Conservation (phyloP, 2,888 invertebrate genomes). For the Epirrhoe tristata region DNA sequence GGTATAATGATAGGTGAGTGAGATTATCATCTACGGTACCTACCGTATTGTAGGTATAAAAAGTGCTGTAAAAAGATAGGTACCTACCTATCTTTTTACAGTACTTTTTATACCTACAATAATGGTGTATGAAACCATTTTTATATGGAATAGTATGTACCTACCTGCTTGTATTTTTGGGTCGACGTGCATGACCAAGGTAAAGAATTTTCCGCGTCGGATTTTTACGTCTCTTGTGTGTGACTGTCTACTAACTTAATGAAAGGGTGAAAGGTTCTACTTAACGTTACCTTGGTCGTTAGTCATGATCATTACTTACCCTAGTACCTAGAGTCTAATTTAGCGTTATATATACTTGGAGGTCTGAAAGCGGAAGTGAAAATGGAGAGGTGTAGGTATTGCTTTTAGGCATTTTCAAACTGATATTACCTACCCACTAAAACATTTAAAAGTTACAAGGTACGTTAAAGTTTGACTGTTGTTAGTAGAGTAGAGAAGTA, state of each 20-base stretch:
- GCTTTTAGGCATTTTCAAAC: background rate
- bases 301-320: background rate
- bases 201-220: too few species aligned
- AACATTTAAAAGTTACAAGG: background rate
- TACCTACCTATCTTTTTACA: background rate
- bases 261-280: background rate
- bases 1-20: conserved; percentile 81
- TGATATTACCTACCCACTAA: too few species aligned
- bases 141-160: background rate
- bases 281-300: background rate
- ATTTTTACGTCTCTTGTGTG: too few species aligned
- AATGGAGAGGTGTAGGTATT: background rate
- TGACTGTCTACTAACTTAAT: too few species aligned
- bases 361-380: conserved; percentile 11
- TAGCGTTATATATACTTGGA: conserved; percentile 1
- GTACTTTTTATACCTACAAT: background rate
- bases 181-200: too few species aligned
- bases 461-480: background rate
- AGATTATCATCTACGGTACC: conserved; percentile 14
- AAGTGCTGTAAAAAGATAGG: too few species aligned
- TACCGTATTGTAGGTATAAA: too few species aligned
- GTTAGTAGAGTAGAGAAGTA: background rate
- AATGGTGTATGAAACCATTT: background rate
- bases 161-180: too few species aligned
- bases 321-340: background rate